Conservation (phyloP, 2,888 invertebrate genomes). For the Uropetala carovei region DNA sequence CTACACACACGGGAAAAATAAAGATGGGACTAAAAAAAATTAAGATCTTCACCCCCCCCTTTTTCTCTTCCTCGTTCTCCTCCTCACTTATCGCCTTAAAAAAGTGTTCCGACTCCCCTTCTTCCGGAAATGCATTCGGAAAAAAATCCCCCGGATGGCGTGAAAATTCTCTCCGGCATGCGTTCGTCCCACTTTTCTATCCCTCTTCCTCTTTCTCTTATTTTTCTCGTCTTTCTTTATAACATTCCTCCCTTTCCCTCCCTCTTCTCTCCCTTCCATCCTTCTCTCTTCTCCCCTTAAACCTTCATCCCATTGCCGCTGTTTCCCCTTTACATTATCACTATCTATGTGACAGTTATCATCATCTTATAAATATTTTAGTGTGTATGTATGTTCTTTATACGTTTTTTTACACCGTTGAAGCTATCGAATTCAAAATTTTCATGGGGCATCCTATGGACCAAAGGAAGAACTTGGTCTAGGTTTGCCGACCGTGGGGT, state of each 20-base stretch:
- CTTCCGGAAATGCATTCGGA: not conserved
- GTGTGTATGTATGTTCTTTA: no score
- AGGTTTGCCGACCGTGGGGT: no score
- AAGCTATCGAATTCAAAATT: no score
- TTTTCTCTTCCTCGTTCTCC: not conserved
- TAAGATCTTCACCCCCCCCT: conserved; percentile 12
- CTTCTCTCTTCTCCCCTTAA: not conserved
- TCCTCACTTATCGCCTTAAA: not conserved
- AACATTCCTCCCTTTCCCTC: not conserved
- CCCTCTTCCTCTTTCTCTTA: not conserved
- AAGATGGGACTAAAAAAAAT: not conserved
- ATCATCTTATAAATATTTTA: no score
- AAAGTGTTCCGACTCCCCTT: not conserved
- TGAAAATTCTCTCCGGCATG: not conserved
- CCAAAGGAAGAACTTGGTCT: no score
- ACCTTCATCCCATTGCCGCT: no score
- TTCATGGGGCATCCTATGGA: no score
- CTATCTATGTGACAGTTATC: no score
- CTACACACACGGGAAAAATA: not conserved
- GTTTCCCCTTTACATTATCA: no score
- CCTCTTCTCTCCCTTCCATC: not conserved
- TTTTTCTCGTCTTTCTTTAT: not conserved
- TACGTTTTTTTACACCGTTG: no score
- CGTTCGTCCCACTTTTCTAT: not conserved
- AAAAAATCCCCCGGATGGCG: not conserved